Base-by-base conservation (phyloP, 2,797 vertebrate species). In the Melanotaenia nigrans region DNA sequence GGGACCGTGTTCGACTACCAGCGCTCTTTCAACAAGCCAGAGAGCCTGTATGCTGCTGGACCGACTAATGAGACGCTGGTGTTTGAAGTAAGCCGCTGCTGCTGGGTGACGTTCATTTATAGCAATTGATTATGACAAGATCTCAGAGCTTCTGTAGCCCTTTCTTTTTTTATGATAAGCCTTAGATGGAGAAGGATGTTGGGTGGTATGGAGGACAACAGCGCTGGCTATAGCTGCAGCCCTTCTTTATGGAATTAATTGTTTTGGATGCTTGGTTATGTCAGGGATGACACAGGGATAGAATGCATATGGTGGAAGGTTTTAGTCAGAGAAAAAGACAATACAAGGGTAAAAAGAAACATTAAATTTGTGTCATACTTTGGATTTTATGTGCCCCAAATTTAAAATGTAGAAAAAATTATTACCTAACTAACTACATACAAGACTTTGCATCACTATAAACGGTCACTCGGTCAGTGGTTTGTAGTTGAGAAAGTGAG, bases 11-110 rank as follows among this genome's bases (percentile, higher is more conserved):
- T 99, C 22, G 92, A 96, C 85, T 99, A 99, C 83, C 96, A 96
- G 55, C 96, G 97, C 14, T 92, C 96, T 65, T 95, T 95, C 71
- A 95, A 94, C 91, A 95, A 88, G 36, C 97, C 96, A 0, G 98
- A 99, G 92, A 97, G 94, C 32, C 94, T 99, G 62, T 96, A 92
- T 1, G 95, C 96, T 0, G 76, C 94, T 0, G 98, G 98, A 61
- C 97, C 98, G 3, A 99, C 96, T 78, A 99, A 99, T 81, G 97
- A 99, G 94, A 98, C 96, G 0, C 94, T 99, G 76, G 95, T 97
- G 90, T 96, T 99, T 94, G 97, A 99, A 94, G 97, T 99, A 96
- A 97, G 97, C 88, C 84, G 77, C 81, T 3, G 3, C 78, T 65
- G 51, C 79, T 1, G 74, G 55, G 30, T 93, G 84, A 83, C 59